Base-by-base conservation (phyloP, 2,888 invertebrate species). In the Esperia sulphurella region DNA sequence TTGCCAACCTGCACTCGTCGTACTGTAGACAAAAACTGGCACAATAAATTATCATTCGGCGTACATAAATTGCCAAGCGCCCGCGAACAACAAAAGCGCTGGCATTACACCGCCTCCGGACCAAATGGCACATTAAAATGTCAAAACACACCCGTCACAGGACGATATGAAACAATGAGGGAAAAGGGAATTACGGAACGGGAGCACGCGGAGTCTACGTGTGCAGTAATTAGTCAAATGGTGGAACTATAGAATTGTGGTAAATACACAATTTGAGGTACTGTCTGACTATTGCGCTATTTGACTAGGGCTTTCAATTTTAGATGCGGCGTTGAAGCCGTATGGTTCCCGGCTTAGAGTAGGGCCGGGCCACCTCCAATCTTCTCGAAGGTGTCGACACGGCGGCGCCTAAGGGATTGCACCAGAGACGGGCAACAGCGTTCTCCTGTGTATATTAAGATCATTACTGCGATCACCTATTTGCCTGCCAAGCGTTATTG, bases 51-150 rank as follows among this genome's bases (percentile, higher is more conserved):
- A 72, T 67, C 59, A 66, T 62, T 60, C 64, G 63, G 59, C 60
- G 59, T 67, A 59, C 72, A 75, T 76, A 75, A 75, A 75, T 76
- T 60, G 63, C 56, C 59, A 68, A 58, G 58, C 65, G 59, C 54
- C 59, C 59, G 58, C n/a, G 35, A n/a, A 35, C 10, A 35, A 77
- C 79, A 81, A 81, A 79, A 76, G 79, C 69, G 61, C 58, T 73
- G 75, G 63, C 74, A 79, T 80, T 80, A 75, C 69, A 65, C 68
- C 55, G 66, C 56, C 56, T 50, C 57, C 54, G 61, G 56, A 61
- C 70, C 65, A 70, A 82, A 82, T 78, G 75, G 75, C 70, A 70
- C 78, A 82, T 82, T 83, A 79, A 81, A 82, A 83, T 77, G 82
- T 81, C 83, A 82, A 75, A 76, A 75, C 67, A 60, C 61, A 58